Evolutionary conservation across 2,113 vertebrate species (phyloP), one percentile per base, ranked within the genome.

Genomic region (Sakesphorus luctuosus): DNA sequence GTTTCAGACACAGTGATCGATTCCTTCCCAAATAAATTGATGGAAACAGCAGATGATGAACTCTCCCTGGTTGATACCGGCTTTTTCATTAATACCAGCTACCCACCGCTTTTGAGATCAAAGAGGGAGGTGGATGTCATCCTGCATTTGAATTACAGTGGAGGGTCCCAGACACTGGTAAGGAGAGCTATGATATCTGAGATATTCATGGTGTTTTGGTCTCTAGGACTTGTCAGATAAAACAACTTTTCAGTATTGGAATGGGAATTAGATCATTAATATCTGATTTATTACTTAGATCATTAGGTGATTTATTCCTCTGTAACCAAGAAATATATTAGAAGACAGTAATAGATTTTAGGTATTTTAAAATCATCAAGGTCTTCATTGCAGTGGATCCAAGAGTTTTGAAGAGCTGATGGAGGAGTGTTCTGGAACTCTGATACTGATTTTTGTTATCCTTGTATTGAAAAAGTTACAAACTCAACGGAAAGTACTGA

Each of bases 1-100:
- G 7, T 97, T 97, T 93, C 95, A 97, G 97, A 97, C 81, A 95
- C 97, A 46, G 96, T 97, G 46, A 75, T 98, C 76, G 98, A 98
- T 81, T 78, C 80, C 43, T 89, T 58, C 4, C 97, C 98, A 36
- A 94, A 96, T 62, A 96, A 97, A 72, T 93, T 98, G 85, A 98
- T 98, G 77, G 97, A 98, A 31, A 97, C 96, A 73, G 95, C 96
- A 95, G 67, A 97, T 1, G 20, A 78, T 55, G 91, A 96, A 7
- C 97, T 98, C 47, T 98, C 97, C 84, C 93, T 98, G 31, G 98
- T 98, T 62, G 98, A 98, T 56, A 96, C 97, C 14, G 97, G 96
- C 10, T 98, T 97, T 92, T 98, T 98, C 82, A 98, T 98, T 91
- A 98, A 98, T 77, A 98, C 97, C 59, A 98, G 98, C 76, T 98